Evolutionary conservation across 2,888 invertebrate genomes (phyloP), one percentile per base, ranked within the genome.

Genomic region (Torymus texanus): DNA sequence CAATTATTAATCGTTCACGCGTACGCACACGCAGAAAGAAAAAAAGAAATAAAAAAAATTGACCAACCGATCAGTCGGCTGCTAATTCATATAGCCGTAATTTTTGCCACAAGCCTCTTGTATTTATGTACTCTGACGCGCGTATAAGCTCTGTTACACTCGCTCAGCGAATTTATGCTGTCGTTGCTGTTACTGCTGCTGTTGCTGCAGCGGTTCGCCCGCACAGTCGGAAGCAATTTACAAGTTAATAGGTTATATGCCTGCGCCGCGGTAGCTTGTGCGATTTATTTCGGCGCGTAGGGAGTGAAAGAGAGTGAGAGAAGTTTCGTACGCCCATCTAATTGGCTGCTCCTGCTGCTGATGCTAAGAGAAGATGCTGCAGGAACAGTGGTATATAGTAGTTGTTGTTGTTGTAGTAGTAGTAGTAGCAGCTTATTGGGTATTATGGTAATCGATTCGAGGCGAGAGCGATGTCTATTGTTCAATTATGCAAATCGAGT

Each of bases 151-250:
- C 21, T 21, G 21, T 21, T 21, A 21, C 21, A 58, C 41, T 66
- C 16, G 16, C 29, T 3, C 16, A 55, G 81, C 76, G 84, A 86
- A 88, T 87, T 86, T 87, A 87, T 88, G 87, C 86, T 82, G 81
- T 82, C 80, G n/a, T 78, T 16, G n/a, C 70, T 70, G 81, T 82
- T 82, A 83, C 21, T 88, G 87, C 86, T 82, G 81, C 82, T 80
- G n/a, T 78, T 16, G n/a, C 70, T 70, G 81, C 82, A 82, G 83
- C 83, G 29, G 29, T 29, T 29, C 66, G 16, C 75, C 66, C 66
- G 83, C 83, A 84, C 86, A 88, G 87, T 89, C 89, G 89, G 89
- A 90, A 90, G 89, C 89, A 90, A 90, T 90, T 90, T 90, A 90
- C 89, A 89, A 90, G 89, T 89, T 90, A 90, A 90, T 90, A 88